Conservation (phyloP, 2,888 invertebrate genomes). For the Chrysina gloriosa region DNA sequence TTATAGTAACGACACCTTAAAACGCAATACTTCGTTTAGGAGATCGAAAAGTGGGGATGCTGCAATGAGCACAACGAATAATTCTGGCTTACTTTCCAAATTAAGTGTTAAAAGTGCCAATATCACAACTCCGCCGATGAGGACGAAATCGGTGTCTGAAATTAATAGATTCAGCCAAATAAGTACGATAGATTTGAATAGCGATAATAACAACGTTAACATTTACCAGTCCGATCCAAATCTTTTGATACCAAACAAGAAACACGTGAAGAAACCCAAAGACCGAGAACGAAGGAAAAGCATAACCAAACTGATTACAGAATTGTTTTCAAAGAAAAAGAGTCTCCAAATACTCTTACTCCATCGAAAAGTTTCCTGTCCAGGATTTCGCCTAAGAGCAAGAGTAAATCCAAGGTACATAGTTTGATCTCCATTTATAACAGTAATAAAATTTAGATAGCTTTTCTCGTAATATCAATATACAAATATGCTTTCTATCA, state of each 20-base stretch:
- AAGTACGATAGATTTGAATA: slow-evolving; percentile 18
- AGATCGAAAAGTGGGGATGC: slow-evolving; percentile 59
- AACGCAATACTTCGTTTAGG: slow-evolving; percentile 56
- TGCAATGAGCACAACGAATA: slow-evolving; percentile 42
- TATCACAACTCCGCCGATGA: slow-evolving; percentile 24
- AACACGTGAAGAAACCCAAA: slow-evolving; percentile 68
- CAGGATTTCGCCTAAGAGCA: slow-evolving; percentile 72
- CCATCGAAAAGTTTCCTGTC: slow-evolving; percentile 67
- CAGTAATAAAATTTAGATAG: background rate
- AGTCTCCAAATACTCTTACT: slow-evolving; percentile 56
- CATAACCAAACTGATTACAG: slow-evolving; percentile 86
- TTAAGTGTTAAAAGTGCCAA: slow-evolving; percentile 34
- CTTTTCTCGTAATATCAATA: background rate
- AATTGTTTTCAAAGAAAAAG: slow-evolving; percentile 82
- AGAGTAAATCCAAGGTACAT: slow-evolving; percentile 74
- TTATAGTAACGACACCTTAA: slow-evolving; percentile 60
- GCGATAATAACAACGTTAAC: slow-evolving; percentile 46
- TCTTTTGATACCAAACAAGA: slow-evolving; percentile 58
- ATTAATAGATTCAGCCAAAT: slow-evolving; percentile 48
- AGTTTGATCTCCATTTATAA: background rate
- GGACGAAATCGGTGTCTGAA: slow-evolving; percentile 60
- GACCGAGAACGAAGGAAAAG: slow-evolving; percentile 82
- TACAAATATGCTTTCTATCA: slow-evolving; percentile 15
- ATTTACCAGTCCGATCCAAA: slow-evolving; percentile 64
- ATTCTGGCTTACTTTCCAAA: slow-evolving; percentile 41